These are phyloP conservation scores for Pterostichus madidus DNA, from an alignment of 2,888 invertebrate genomes.

Conservation along the genomic window DNA sequence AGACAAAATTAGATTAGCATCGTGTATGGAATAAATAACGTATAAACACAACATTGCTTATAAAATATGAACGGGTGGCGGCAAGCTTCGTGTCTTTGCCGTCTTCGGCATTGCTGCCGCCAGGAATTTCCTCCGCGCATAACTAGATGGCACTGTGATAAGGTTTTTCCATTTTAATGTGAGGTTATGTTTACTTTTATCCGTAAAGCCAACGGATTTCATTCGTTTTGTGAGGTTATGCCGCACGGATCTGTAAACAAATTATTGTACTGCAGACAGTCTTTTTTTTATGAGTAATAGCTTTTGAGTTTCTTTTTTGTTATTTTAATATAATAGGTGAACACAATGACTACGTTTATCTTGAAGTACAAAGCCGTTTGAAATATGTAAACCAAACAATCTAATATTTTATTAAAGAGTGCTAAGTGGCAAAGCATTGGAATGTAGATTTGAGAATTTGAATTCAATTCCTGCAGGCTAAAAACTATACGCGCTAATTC, in stretches of 20 bases:
- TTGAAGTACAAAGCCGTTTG: too few species aligned
- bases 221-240: slow-evolving; percentile 19
- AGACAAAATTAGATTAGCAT: slow-evolving; percentile 57
- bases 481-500: too few species aligned
- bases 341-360: too few species aligned
- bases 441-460: too few species aligned
- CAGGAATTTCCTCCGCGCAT: slow-evolving; percentile 30
- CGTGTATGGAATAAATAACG: slow-evolving; percentile 59
- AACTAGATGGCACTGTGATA: slow-evolving; percentile 49
- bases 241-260: slow-evolving; percentile 40
- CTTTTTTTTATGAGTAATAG: background rate
- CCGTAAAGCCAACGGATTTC: slow-evolving; percentile 27
- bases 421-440: too few species aligned
- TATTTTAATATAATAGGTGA: slow-evolving; percentile 1
- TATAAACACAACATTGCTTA: slow-evolving; percentile 61
- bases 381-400: too few species aligned
- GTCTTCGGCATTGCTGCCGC: background rate
- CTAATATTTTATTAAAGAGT: too few species aligned
- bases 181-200: slow-evolving; percentile 43
- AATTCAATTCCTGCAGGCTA: too few species aligned
- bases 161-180: slow-evolving; percentile 53
- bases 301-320: slow-evolving; percentile 8
- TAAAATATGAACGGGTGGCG: slow-evolving; percentile 50
- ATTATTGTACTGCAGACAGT: background rate
- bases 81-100: slow-evolving; percentile 27